Conservation (phyloP, 35 echinoderm and acorn worm genomes). For the Stichopus chloronotus region DNA sequence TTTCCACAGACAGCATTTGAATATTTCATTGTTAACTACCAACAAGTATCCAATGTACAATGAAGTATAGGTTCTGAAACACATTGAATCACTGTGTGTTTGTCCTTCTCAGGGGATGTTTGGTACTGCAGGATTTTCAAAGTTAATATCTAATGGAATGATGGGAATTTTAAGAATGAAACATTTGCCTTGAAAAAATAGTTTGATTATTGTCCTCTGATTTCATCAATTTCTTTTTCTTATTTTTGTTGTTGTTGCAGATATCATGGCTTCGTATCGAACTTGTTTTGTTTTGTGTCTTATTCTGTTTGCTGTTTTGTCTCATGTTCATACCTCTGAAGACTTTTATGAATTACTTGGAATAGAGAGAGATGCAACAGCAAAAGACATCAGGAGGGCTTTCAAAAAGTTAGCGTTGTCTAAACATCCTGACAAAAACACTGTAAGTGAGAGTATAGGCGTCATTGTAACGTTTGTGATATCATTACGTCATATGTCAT, state of each 20-base stretch:
- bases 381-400: slow-evolving; percentile 89
- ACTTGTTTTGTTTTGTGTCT: not conserved
- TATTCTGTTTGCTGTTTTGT: not conserved
- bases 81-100: too few species aligned
- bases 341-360: slow-evolving; percentile 98
- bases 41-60: too few species aligned
- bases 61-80: too few species aligned
- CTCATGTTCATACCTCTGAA: slow-evolving; percentile 44
- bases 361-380: slow-evolving; percentile 87
- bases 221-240: not conserved
- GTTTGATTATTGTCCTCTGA: not conserved
- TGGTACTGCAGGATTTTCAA: too few species aligned
- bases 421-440: slow-evolving; percentile 98
- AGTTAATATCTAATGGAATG: too few species aligned
- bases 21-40: too few species aligned
- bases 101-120: too few species aligned
- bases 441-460: slow-evolving; percentile 38
- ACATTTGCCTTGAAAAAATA: too few species aligned
- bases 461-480: not conserved
- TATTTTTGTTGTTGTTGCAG: not conserved
- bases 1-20: too few species aligned
- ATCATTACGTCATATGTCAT: not conserved
- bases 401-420: slow-evolving; percentile 94
- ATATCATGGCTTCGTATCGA: not conserved
- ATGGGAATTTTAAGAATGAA: too few species aligned